phyloP scores from a whole-genome alignment of 2,888 invertebrate genomes.

The Thumatha senex region DNA sequence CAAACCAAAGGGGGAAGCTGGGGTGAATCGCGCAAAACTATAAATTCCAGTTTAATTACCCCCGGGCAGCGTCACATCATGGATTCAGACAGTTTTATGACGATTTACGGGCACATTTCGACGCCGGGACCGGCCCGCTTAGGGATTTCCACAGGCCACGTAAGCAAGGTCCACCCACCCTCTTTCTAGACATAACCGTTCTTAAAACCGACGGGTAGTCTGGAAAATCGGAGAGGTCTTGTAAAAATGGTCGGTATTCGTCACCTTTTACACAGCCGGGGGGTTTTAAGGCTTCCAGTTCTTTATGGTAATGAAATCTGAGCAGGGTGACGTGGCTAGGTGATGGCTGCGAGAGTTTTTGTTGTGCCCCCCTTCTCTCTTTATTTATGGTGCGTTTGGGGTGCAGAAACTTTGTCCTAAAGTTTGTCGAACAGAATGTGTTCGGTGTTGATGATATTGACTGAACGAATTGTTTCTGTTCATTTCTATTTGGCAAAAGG shows the following conservation, averaged over 20 bases:
- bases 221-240: slow-evolving; percentile 39
- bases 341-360: slow-evolving; percentile 81
- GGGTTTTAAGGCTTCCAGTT: slow-evolving; percentile 83
- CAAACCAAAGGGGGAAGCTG: slow-evolving; percentile 57
- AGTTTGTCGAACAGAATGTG: slow-evolving; percentile 74
- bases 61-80: slow-evolving; percentile 87
- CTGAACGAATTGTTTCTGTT: slow-evolving; percentile 54
- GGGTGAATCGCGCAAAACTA: slow-evolving; percentile 62
- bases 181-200: slow-evolving; percentile 16
- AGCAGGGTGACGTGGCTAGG: slow-evolving; percentile 82
- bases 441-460: slow-evolving; percentile 66
- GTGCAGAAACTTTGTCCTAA: slow-evolving; percentile 62
- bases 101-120: slow-evolving; percentile 83
- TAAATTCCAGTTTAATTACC: slow-evolving; percentile 85
- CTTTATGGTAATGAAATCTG: slow-evolving; percentile 84
- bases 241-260: slow-evolving; percentile 56
- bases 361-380: slow-evolving; percentile 71
- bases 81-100: slow-evolving; percentile 90
- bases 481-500: slow-evolving; percentile 53
- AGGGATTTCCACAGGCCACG: slow-evolving; percentile 60
- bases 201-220: slow-evolving; percentile 14
- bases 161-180: slow-evolving; percentile 43
- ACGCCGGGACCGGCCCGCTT: slow-evolving; percentile 74
- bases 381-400: slow-evolving; percentile 81
- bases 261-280: slow-evolving; percentile 81